Evolutionary conservation across 1,140 invertebrate species (phyloP).

Genomic region (Zaprionus gabonicus): DNA sequence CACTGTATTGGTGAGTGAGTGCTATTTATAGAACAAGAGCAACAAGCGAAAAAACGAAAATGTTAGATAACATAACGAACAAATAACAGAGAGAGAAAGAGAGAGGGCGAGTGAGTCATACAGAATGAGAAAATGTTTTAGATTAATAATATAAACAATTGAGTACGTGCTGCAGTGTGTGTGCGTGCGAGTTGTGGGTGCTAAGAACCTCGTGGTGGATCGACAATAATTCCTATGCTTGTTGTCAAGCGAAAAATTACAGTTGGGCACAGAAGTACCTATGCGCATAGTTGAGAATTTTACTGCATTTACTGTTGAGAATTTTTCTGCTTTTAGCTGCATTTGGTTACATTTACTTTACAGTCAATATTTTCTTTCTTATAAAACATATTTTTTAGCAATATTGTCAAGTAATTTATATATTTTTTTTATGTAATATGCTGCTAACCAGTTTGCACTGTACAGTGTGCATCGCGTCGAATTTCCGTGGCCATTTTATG

Average conservation of each 20-base stretch:
- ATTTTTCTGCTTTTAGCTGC: not conserved
- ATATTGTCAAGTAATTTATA: not conserved
- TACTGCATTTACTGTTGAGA: no score
- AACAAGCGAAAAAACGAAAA: not conserved
- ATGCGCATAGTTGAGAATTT: not conserved
- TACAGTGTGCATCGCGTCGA: slow-evolving; percentile 6
- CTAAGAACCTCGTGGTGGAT: not conserved
- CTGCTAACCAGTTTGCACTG: slow-evolving; percentile 11
- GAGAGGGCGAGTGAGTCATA: not conserved
- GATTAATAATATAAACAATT: slow-evolving; percentile 16
- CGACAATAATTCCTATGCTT: not conserved
- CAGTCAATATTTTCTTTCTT: not conserved
- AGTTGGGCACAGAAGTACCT: not conserved
- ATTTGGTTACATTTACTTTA: not conserved
- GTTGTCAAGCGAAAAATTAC: slow-evolving; percentile 19
- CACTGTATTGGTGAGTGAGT: not conserved
- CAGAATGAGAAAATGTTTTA: not conserved
- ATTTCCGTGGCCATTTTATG: slow-evolving; percentile 70
- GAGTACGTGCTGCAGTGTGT: not conserved
- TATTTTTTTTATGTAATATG: no score
- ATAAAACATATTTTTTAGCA: not conserved
- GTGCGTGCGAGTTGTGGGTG: not conserved
- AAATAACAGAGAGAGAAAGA: slow-evolving; percentile 3
- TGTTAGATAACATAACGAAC: slow-evolving; percentile 30
- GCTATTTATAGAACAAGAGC: slow-evolving; percentile 45